Base-by-base conservation (phyloP, 2,888 invertebrate genomes). In the Sinelater perroti region DNA sequence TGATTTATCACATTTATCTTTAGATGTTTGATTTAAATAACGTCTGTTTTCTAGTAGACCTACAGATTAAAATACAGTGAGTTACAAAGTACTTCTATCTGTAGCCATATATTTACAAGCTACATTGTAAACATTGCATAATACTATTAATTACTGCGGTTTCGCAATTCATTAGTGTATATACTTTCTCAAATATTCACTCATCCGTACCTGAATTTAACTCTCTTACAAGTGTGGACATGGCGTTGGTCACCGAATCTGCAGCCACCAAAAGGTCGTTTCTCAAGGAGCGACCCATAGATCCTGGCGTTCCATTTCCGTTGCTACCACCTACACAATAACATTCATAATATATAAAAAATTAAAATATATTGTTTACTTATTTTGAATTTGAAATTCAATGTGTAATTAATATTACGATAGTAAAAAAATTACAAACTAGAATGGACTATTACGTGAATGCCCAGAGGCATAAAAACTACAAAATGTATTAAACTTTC, bases 171-270 rank as follows among this genome's bases (percentile, higher is more conserved):
- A 16, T 20, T 14, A 24, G 24, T 11, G 13, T 11, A 20, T 8
- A 11, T 5, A 35, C 1, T 11, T 3, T n/a, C 18, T 24, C 20
- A 40, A 31, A 28, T 11, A 40, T 14, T 46, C 67, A 71, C 61
- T 70, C 68, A 63, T 75, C 74, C 83, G 81, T 81, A 91, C 91
- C 93, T 82, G 94, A 92, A 80, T 97, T 96, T 50, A 97, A 86
- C 82, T 98, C 97, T 78, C 94, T 86, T 68, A 98, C 97, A 68
- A 98, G 86, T 17, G 95, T 94, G 24, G 96, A 95, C 96, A 98
- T 97, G 61, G 97, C 97, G 80, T 94, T 94, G 60, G 97, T 97
- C 67, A 98, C 97, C 18, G 95, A 96, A 80, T 97, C 97, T 35
- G 97, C 97, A 38, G 97, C 97, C 72, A 93, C 91, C 67, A 97